Evolutionary conservation across 2,797 vertebrate species (phyloP), one percentile per base, ranked within the genome.

Genomic region (Neosilurus mollespiculum): DNA sequence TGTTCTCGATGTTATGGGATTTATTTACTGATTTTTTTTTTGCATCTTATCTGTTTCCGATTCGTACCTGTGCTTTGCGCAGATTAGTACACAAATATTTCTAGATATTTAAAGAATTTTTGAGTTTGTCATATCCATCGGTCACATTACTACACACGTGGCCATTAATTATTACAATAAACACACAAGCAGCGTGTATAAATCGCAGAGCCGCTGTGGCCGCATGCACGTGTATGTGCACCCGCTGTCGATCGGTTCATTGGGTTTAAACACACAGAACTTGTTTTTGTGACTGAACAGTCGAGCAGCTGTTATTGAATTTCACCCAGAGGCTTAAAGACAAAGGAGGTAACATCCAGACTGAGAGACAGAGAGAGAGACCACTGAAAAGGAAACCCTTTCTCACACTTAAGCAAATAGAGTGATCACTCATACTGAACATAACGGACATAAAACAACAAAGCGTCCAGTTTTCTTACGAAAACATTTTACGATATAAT

Each of bases 191-290:
- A 59, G 14, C 0, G 5, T 2, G 20, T 66, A 69, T 66, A 34
- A 66, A 58, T 22, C 15, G 20, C 56, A 14, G 34, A 34, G 24
- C 34, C 1, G 20, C 18, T 5, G 20, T 43, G 54, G 73, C 76
- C 20, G 69, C 80, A 22, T 78, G 59, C 58, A n/a, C 15, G 11
- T 64, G 81, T 81, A 24, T 22, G 65, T 26, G 77, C 15, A 14
- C 49, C 24, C 11, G 24, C 9, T 34, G 37, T 22, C 0, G 16
- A 14, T 6, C 24, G 51, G 30, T 34, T 65, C 59, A 43, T 16
- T 26, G 49, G n/a, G 37, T 83, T 69, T 58, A 78, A 65, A 67
- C 20, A 54, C 61, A 76, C 72, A 65, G 51, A 70, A 66, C 49
- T 37, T 4, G 37, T 76, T 72, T 66, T 9, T 37, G 59, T 16